Base-by-base conservation (phyloP, 2,888 invertebrate species). In the Ecliptopera silaceata region DNA sequence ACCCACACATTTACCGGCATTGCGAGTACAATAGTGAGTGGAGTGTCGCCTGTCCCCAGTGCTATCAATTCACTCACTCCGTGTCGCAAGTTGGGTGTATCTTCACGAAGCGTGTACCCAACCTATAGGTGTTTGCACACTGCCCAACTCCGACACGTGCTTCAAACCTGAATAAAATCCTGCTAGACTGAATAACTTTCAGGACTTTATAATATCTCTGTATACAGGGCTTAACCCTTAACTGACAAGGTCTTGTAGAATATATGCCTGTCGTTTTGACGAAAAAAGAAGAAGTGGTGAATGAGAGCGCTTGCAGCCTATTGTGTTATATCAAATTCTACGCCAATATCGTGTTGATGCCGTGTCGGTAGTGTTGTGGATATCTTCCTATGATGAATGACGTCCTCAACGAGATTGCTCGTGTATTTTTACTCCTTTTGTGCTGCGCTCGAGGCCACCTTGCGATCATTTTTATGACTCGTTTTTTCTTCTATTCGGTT, bases 401-500 rank as follows among this genome's bases (percentile, higher is more conserved):
- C 68, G 74, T 77, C 73, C 76, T 77, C 71, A 68, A 64, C 59
- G 56, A 64, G 62, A 70, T 34, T 47, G 39, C 50, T 22, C 50
- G 68, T 69, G 58, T 69, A 68, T 77, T 72, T 74, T 75, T 73
- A 68, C 66, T 76, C 69, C 75, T 77, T 77, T 80, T 79, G 76
- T 80, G 66, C 66, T 64, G 64, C 71, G 68, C 70, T 79, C 65
- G 64, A 68, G 76, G 69, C 77, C 75, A 75, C 77, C 77, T 75
- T 71, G 67, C 74, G 76, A 79, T 75, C 75, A 72, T 77, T 77
- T 80, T 82, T 80, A 77, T 77, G 77, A 79, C 71, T 74, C 71
- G 72, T 75, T 72, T 76, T 80, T 79, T 42, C 18, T 80, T 78
- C 78, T 79, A 73, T 78, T 72, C 69, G 66, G 70, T 75, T 71